phyloP scores from a whole-genome alignment of 1,140 invertebrate species.

The Diabrotica undecimpunctata region DNA sequence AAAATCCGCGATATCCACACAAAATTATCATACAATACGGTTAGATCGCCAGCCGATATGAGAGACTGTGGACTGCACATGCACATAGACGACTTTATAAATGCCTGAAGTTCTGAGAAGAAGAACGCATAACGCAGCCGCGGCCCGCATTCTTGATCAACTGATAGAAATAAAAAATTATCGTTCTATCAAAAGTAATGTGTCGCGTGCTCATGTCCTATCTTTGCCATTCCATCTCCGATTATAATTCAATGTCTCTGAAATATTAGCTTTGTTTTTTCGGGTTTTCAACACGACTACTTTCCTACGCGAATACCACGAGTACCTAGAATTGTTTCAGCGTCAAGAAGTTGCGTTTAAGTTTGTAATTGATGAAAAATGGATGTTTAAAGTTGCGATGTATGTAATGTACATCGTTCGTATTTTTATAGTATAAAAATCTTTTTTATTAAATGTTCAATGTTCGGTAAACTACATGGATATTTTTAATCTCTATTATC shows the following conservation, averaged over 20 bases:
- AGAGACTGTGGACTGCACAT: not conserved
- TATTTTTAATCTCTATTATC: too few relatives aligned
- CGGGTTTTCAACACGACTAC: too few relatives aligned
- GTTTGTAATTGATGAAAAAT: too few relatives aligned
- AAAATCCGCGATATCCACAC: not conserved
- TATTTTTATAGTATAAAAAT: too few relatives aligned
- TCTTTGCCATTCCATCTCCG: not conserved
- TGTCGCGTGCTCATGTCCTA: not conserved
- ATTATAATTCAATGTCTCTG: not conserved
- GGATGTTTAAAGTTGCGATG: too few relatives aligned
- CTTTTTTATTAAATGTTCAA: too few relatives aligned
- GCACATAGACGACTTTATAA: not conserved
- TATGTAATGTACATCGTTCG: too few relatives aligned
- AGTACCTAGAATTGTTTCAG: too few relatives aligned
- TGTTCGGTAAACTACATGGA: too few relatives aligned
- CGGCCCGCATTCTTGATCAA: constrained; percentile 1
- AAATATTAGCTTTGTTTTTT: not conserved
- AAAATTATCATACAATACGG: not conserved
- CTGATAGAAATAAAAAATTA: constrained; percentile 1
- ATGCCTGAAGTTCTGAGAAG: not conserved
- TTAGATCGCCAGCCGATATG: not conserved
- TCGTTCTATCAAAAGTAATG: not conserved
- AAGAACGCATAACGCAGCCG: not conserved
- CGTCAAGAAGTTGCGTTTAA: too few relatives aligned
- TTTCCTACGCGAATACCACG: too few relatives aligned